Percentiles rank a stretch among this genome's conserved stretches.
Conservation (phyloP, 1,140 invertebrate species). For the Bilobella aurantiaca region DNA sequence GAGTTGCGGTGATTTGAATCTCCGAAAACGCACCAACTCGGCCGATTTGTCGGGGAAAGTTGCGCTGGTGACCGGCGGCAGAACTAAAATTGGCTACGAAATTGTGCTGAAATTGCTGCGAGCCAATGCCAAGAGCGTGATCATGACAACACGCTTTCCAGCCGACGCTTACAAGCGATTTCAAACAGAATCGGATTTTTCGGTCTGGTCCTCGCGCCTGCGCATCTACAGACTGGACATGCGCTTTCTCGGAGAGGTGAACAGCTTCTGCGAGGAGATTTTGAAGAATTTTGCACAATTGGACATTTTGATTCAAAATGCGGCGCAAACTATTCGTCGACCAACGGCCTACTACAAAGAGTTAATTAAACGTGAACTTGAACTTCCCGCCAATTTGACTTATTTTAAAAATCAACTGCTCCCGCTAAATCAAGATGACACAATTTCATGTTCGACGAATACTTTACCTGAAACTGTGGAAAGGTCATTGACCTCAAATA, state of each 20-base stretch:
- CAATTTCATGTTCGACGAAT: too few relatives aligned
- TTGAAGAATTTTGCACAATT: slow-evolving; percentile 11
- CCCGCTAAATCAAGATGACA: too few relatives aligned
- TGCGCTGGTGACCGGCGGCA: slow-evolving; percentile 31
- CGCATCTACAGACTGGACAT: slow-evolving; percentile 25
- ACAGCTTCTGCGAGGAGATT: slow-evolving; percentile 18
- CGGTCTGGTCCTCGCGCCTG: slow-evolving; percentile 20
- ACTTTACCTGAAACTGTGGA: too few relatives aligned
- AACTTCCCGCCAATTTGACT: too few relatives aligned
- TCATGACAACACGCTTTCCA: slow-evolving; percentile 31
- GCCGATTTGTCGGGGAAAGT: slow-evolving; percentile 19
- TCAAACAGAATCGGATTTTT: slow-evolving; percentile 19
- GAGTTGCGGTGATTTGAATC: slow-evolving; percentile 20
- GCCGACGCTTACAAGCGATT: slow-evolving; percentile 22
- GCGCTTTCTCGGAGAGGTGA: slow-evolving; percentile 12
- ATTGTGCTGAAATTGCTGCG: slow-evolving; percentile 27
- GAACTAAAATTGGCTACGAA: slow-evolving; percentile 33
- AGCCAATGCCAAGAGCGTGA: slow-evolving; percentile 13
- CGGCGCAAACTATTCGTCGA: slow-evolving; percentile 31
- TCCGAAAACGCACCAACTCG: slow-evolving; percentile 5
- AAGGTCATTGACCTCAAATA: too few relatives aligned
- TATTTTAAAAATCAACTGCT: too few relatives aligned
- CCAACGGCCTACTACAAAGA: slow-evolving; percentile 21
- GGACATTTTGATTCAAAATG: slow-evolving; percentile 35
- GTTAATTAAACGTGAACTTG: too few relatives aligned